phyloP scores from a whole-genome alignment of 2,113 vertebrate species.

The Uria aalge region DNA sequence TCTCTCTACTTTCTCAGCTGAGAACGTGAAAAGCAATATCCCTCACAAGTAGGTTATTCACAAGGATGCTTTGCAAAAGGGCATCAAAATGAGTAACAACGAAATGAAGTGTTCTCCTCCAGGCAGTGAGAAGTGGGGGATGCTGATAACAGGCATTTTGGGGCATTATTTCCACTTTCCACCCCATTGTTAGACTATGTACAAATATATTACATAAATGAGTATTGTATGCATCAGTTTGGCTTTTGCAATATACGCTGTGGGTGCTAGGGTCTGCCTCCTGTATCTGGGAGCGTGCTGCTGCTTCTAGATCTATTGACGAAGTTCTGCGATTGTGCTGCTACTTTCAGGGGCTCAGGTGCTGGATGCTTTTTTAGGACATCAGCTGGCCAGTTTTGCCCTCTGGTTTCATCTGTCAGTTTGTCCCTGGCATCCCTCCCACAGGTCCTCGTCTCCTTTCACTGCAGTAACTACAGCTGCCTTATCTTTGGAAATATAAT shows the following conservation, averaged over 20 bases:
- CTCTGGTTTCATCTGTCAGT: not conserved
- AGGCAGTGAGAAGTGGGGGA: not conserved
- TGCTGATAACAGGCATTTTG: not conserved
- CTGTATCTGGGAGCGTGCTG: fast-evolving
- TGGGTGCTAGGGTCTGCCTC: not conserved
- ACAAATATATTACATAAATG: not conserved
- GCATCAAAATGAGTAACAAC: not conserved
- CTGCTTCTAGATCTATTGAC: not conserved
- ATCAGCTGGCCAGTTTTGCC: not conserved
- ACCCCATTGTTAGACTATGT: not conserved
- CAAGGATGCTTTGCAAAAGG: not conserved
- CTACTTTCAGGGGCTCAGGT: not conserved
- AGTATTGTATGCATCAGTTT: fast-evolving
- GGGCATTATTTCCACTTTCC: not conserved
- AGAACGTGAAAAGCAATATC: not conserved
- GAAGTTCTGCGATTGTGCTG: not conserved
- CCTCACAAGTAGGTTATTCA: not conserved
- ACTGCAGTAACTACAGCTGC: not conserved
- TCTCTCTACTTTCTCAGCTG: not conserved
- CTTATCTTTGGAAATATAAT: not conserved
- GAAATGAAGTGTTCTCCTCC: not conserved
- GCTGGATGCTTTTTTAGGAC: not conserved
- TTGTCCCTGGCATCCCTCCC: not conserved
- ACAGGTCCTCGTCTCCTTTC: not conserved
- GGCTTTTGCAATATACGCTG: not conserved